phyloP scores from a whole-genome alignment of 2,113 vertebrate genomes.

The Enhydra lutris region DNA sequence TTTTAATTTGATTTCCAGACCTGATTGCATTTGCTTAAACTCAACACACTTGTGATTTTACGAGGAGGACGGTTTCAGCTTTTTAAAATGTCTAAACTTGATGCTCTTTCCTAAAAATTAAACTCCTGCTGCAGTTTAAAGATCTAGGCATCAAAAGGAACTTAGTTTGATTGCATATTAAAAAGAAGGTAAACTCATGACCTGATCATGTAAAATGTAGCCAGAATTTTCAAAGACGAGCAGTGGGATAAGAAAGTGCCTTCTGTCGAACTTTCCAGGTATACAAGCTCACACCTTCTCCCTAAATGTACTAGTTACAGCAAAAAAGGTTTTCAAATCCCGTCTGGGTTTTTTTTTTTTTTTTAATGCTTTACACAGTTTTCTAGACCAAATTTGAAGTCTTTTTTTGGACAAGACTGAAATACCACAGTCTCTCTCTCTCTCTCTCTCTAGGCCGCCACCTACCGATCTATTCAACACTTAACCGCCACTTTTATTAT shows the following conservation, averaged over 20 bases:
- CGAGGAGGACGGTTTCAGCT: neutral
- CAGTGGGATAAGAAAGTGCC: neutral
- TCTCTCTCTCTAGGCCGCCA: neutral
- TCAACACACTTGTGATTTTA: neutral
- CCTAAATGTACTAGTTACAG: neutral
- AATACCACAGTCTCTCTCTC: neutral
- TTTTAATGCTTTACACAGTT: neutral
- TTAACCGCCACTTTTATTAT: neutral
- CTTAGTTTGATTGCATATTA: slow-evolving; percentile 34
- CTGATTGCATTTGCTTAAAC: slow-evolving; percentile 51
- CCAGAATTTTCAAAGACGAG: neutral
- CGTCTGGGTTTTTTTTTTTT: neutral
- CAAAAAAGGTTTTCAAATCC: neutral
- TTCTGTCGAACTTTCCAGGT: neutral
- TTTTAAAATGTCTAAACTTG: neutral
- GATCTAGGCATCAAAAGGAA: neutral
- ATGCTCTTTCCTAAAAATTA: neutral
- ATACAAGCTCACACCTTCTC: neutral
- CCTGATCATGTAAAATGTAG: neutral
- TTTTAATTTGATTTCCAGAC: slow-evolving; percentile 50
- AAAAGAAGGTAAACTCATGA: slow-evolving; percentile 56
- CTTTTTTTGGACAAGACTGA: neutral
- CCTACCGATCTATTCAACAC: neutral
- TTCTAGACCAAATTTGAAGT: neutral
- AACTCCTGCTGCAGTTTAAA: neutral